Evolutionary conservation across 2,888 invertebrate genomes (phyloP).

Genomic region (Mythimna ferrago): DNA sequence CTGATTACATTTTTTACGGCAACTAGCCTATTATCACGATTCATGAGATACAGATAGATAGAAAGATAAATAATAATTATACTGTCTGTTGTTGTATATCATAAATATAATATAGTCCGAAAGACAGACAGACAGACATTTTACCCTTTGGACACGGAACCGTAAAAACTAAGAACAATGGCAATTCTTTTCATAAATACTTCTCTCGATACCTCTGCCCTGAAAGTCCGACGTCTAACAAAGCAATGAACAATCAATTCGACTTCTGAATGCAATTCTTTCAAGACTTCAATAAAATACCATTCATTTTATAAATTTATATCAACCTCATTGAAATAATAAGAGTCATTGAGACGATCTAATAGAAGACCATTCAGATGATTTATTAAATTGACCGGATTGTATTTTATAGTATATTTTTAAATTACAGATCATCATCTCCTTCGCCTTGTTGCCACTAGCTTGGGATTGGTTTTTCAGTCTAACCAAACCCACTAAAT

Average conservation of each 20-base stretch:
- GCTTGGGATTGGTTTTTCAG: too few relatives aligned
- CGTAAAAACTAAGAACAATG: constrained; percentile 28
- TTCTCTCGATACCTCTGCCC: not conserved
- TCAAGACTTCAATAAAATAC: constrained; percentile 19
- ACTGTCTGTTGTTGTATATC: too few relatives aligned
- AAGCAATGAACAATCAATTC: constrained; percentile 24
- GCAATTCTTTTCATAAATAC: not conserved
- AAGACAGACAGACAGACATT: too few relatives aligned
- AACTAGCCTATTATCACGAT: too few relatives aligned
- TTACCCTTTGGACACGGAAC: constrained; percentile 29
- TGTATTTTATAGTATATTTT: not conserved
- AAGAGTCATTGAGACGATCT: constrained; percentile 7
- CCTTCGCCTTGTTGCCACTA: too few relatives aligned
- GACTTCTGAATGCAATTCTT: constrained; percentile 20
- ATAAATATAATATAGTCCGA: too few relatives aligned
- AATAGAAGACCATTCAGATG: constrained; percentile 1
- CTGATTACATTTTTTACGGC: too few relatives aligned
- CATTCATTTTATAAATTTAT: constrained; percentile 14
- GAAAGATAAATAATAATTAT: too few relatives aligned
- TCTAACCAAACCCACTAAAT: too few relatives aligned
- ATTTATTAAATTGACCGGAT: not conserved
- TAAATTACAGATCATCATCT: not conserved
- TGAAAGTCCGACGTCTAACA: not conserved
- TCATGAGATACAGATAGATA: too few relatives aligned
- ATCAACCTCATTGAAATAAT: constrained; percentile 20